phyloP scores from a whole-genome alignment of 2,113 vertebrate species.

The Phocoena sinus region DNA sequence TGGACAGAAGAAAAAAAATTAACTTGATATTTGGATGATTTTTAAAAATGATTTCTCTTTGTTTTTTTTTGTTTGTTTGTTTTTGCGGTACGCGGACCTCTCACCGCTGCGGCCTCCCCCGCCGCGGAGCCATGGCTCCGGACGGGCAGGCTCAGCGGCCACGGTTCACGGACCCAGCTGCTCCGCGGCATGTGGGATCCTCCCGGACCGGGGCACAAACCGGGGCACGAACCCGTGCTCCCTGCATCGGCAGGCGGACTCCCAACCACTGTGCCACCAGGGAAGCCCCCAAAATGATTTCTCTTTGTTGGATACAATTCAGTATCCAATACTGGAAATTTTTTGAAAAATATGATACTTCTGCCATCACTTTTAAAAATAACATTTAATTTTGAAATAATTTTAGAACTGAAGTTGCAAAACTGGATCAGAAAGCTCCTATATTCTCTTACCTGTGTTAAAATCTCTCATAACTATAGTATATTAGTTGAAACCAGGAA shows the following conservation, averaged over 20 bases:
- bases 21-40: not conserved
- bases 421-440: not conserved
- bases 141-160: no score
- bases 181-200: no score
- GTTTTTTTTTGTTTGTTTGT: not conserved
- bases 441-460: not conserved
- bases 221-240: no score
- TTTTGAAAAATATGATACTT: not conserved
- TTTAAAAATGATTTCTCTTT: not conserved
- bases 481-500: not conserved
- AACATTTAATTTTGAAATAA: not conserved
- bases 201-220: no score
- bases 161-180: no score
- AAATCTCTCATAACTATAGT: not conserved
- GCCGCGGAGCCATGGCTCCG: no score
- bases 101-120: no score
- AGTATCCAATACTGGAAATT: not conserved
- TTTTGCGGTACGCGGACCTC: no score
- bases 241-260: no score
- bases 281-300: not conserved
- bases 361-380: not conserved
- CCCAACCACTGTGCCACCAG: no score
- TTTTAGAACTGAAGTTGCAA: not conserved
- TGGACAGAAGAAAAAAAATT: not conserved
- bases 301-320: not conserved